A percentile compares a stretch with the other conserved stretches of the same genome.
These are phyloP conservation scores for human (Homo sapiens) DNA, from an alignment of 2,113 vertebrate genomes.

Conservation along the genomic window DNA sequence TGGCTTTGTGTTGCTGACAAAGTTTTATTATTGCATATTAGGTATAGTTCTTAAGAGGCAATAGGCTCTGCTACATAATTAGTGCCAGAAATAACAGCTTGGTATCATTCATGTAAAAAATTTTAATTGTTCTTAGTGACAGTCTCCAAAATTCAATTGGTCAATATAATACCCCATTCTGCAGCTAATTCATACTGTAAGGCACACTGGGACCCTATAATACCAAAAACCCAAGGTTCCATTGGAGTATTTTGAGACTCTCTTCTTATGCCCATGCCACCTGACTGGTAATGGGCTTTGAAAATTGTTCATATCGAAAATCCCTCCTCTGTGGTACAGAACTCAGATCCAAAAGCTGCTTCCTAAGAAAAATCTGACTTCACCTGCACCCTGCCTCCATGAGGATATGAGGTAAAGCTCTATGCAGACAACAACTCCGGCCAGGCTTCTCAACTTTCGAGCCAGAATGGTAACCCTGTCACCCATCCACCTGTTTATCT, in stretches of 20 bases:
- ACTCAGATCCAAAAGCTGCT: slow-evolving; percentile 39
- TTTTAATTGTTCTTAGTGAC: slow-evolving; percentile 33
- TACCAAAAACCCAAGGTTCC: slow-evolving; percentile 45
- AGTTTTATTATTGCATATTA: slow-evolving; percentile 21
- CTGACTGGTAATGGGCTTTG: slow-evolving; percentile 36
- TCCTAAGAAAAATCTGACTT: slow-evolving; percentile 27
- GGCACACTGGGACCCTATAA: not conserved
- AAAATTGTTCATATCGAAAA: slow-evolving; percentile 41
- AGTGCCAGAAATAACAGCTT: slow-evolving; percentile 50
- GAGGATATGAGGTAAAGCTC: not conserved
- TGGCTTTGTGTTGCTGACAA: not conserved
- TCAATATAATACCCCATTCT: slow-evolving; percentile 27
- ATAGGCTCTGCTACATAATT: slow-evolving; percentile 12
- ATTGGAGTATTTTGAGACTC: slow-evolving; percentile 29
- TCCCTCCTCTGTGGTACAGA: not conserved
- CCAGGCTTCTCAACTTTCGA: slow-evolving; percentile 58
- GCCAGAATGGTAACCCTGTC: slow-evolving; percentile 44
- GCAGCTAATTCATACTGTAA: slow-evolving; percentile 27
- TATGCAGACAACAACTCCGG: not conserved
- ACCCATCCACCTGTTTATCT: slow-evolving; percentile 58
- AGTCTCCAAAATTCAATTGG: slow-evolving; percentile 47
- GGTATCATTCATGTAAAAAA: slow-evolving; percentile 24
- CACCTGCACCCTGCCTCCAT: slow-evolving; percentile 29
- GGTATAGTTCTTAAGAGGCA: slow-evolving; percentile 20
- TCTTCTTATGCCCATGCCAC: not conserved